Evolutionary conservation across 1,140 invertebrate species (phyloP).

Genomic region (Drosophila auraria): DNA sequence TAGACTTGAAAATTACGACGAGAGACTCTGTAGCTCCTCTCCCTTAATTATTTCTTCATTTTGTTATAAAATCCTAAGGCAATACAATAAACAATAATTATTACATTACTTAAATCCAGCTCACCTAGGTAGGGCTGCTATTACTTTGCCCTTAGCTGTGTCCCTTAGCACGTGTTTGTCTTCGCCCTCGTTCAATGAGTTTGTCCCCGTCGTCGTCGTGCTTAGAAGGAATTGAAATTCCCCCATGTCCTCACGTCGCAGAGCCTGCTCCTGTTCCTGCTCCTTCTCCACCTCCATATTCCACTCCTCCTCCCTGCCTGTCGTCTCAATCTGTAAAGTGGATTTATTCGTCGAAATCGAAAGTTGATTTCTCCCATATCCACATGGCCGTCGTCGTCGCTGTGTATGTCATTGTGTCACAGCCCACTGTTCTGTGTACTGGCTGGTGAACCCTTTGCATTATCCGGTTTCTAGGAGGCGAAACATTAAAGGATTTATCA

Average conservation of each 20-base stretch:
- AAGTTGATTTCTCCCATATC: constrained; percentile 65
- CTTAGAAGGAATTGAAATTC: constrained; percentile 73
- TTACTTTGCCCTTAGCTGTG: background rate
- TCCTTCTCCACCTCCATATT: background rate
- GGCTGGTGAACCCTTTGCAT: constrained; percentile 29
- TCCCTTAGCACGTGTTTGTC: constrained; percentile 59
- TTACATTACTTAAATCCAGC: too few relatives aligned
- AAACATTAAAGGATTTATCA: constrained; percentile 80
- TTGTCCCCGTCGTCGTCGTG: constrained; percentile 65
- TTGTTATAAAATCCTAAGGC: too few relatives aligned
- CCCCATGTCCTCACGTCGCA: constrained; percentile 40
- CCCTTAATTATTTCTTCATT: too few relatives aligned
- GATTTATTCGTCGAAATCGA: constrained; percentile 80
- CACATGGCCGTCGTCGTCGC: background rate
- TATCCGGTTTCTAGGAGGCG: constrained; percentile 12
- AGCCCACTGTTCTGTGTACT: constrained; percentile 1
- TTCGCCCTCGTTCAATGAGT: constrained; percentile 63
- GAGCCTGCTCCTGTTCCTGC: background rate
- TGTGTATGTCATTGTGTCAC: constrained; percentile 37
- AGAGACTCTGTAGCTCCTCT: too few relatives aligned
- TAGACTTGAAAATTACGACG: too few relatives aligned
- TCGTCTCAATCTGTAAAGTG: constrained; percentile 74
- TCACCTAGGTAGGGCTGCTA: background rate
- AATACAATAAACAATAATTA: too few relatives aligned
- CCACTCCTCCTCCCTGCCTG: constrained; percentile 6